Evolutionary conservation across 2,797 vertebrate genomes (phyloP).

Genomic region (Tamandua tetradactyla): DNA sequence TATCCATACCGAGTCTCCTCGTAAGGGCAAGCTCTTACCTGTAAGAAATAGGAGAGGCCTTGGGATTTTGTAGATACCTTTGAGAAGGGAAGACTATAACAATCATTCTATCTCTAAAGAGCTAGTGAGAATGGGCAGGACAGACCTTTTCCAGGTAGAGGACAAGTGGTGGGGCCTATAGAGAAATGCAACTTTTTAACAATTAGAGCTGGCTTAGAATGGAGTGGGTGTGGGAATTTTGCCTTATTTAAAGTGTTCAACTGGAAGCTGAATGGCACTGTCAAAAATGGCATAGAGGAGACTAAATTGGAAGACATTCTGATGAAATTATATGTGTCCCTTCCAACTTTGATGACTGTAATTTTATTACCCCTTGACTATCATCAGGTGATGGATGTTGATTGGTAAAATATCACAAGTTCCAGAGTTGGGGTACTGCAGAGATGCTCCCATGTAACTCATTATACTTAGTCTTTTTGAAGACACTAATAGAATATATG

Average conservation of each 20-base stretch:
- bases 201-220: neutral
- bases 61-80: neutral
- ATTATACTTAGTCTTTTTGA: slow-evolving; percentile 22
- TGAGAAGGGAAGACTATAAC: neutral
- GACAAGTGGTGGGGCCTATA: neutral
- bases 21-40: neutral
- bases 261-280: neutral
- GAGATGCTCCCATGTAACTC: neutral
- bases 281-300: neutral
- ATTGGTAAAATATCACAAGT: neutral
- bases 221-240: neutral
- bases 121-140: neutral
- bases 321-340: neutral
- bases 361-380: neutral
- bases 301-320: neutral
- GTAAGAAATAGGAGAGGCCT: neutral
- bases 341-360: neutral
- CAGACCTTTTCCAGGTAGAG: neutral
- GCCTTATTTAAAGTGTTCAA: neutral
- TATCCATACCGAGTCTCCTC: neutral
- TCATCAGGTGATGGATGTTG: neutral
- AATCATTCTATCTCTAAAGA: neutral
- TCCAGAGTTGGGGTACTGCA: neutral
- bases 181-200: neutral
- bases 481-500: neutral